Base-by-base conservation (phyloP, 2,113 vertebrate genomes). In the Coracopsis vasa region DNA sequence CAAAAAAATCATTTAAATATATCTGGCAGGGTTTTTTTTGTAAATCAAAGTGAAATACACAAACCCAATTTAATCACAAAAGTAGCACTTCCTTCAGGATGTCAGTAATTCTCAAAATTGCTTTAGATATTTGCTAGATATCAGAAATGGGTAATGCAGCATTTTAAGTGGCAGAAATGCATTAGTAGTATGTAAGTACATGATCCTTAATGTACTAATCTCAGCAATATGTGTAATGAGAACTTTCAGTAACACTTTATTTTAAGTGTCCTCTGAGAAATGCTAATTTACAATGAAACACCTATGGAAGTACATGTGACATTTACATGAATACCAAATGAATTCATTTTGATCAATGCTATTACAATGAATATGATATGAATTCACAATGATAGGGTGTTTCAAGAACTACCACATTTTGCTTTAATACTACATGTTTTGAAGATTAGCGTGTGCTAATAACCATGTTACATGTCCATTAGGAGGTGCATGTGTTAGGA, bases 251-350 rank as follows among this genome's bases (percentile, higher is more conserved):
- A 98, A 98, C 98, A 98, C 98, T 98, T 97, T 98, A 98, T 97
- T 98, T 98, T 98, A 98, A 98, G 98, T 98, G 98, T 98, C 98
- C 98, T 98, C 97, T 98, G 98, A 98, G 98, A 98, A 98, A 98
- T 98, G 98, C 97, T 98, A 98, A 98, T 98, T 98, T 98, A 97
- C 98, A 98, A 85, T 97, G 98, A 98, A 98, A 98, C 98, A 98
- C 98, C 98, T 98, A 98, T 98, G 98, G 98, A 98, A 97, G 97
- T 97, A 96, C 97, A 97, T 97, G 97, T 98, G 98, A 98, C 98
- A 98, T 98, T 98, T 97, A 97, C 98, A 98, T 98, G 98, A 98
- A 98, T 98, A 98, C 97, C 97, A 98, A 98, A 98, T 98, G 98
- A 98, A 98, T 98, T 98, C 98, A 98, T 98, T 98, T 98, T 98